Evolutionary conservation across 2,797 vertebrate genomes (phyloP), one percentile per base, ranked within the genome.

Genomic region (Enteromius paludinosus): DNA sequence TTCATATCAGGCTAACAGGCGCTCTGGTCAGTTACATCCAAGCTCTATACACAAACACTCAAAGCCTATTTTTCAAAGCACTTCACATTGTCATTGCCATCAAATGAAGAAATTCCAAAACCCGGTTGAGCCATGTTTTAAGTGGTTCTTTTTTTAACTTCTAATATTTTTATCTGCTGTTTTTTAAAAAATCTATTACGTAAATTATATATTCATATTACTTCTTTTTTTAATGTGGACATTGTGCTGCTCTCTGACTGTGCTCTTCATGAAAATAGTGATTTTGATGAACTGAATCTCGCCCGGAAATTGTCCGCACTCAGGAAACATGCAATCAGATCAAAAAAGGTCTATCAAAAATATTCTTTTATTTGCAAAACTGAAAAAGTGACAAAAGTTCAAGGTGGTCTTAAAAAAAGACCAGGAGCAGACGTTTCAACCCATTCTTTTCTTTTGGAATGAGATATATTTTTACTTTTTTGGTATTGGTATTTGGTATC

Each of bases 11-110:
- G 35, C 23, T 14, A 71, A 80, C 56, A 47, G 68, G 41, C 28
- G 71, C 54, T 71, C 68, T 33, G 41, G 17, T 62, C 52, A 20
- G 43, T 33, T 59, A n/a, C 25, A 71, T 72, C 8, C 18, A 47
- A 70, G 77, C 64, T 28, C n/a, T 38, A 9, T 54, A 68, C 25
- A 35, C 38, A 71, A 80, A 71, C 49, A 69, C 66, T 59, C 25
- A 33, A 23, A 14, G 54, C 12, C 25, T 80, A 71, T 71, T 71
- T 71, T 33, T 80, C 18, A 69, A 28, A 68, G 33, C n/a, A 56
- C 30, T 28, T 79, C 3, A 38, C n/a, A 69, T 75, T 35, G 11
- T 54, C 5, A 9, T 45, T 49, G 5, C 15, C 15, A 11, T 38
- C 43, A 14, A 33, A 47, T 45, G 2, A 20, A 33, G 3, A 23